Percentiles rank a stretch among this genome's conserved stretches.
These are phyloP conservation scores for Sciurus carolinensis DNA, from an alignment of 2,797 vertebrate species.

Conservation along the genomic window DNA sequence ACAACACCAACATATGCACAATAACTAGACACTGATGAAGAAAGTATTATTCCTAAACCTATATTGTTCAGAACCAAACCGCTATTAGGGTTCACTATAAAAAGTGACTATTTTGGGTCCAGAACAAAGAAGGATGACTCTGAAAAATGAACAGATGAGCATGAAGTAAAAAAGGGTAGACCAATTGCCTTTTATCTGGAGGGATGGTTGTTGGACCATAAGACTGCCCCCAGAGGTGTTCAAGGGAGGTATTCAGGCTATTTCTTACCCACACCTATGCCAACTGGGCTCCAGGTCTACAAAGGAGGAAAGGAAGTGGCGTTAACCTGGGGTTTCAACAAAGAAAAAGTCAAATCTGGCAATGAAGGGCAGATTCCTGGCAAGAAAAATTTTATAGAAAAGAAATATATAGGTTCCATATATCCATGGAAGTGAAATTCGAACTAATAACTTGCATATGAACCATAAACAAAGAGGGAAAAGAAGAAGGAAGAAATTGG, in stretches of 20 bases:
- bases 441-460: background rate
- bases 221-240: background rate
- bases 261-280: background rate
- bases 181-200: background rate
- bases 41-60: background rate
- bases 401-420: background rate
- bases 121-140: background rate
- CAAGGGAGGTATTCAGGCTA: background rate
- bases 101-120: background rate
- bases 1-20: background rate
- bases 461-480: background rate
- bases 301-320: background rate
- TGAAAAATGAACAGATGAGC: background rate
- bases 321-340: background rate
- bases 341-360: background rate
- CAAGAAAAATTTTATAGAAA: background rate
- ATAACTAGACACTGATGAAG: background rate
- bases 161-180: accelerated
- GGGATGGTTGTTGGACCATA: background rate
- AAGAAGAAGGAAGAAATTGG: background rate
- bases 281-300: background rate
- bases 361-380: background rate
- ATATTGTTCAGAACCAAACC: background rate
- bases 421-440: background rate
- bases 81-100: background rate